Conservation (phyloP, 2,797 vertebrate species). For the Vipera latastei region DNA sequence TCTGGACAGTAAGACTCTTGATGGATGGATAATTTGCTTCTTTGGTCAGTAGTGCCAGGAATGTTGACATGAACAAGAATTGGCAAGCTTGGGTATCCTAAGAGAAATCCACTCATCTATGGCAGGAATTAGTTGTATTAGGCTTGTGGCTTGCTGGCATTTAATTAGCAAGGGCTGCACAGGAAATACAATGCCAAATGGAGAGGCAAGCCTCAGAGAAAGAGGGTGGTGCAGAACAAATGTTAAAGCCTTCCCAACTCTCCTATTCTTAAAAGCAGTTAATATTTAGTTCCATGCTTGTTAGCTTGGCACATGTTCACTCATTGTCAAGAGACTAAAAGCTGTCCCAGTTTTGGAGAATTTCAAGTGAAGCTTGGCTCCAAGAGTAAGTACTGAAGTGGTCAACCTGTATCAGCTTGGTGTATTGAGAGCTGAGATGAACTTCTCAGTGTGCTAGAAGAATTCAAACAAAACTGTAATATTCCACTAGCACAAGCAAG, state of each 20-base stretch:
- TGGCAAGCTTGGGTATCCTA: background rate
- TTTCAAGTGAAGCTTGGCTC: background rate
- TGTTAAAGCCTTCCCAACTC: background rate
- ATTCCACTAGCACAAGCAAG: background rate
- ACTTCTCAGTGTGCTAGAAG: background rate
- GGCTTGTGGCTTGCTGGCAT: background rate
- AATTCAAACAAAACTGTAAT: background rate
- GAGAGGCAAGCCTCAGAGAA: background rate
- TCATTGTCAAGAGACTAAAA: background rate
- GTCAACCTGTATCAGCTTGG: background rate
- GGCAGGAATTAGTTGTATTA: background rate
- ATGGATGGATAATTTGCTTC: background rate
- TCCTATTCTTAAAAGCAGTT: background rate
- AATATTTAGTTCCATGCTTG: background rate
- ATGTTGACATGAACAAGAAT: background rate
- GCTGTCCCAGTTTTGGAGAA: background rate
- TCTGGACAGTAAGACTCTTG: background rate
- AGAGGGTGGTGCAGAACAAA: background rate
- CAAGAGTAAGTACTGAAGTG: background rate
- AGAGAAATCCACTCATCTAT: background rate
- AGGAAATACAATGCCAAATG: background rate
- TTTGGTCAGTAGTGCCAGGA: background rate
- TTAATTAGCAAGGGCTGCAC: background rate
- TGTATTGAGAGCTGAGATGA: background rate
- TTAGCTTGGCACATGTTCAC: background rate